A percentile compares a stretch with the other conserved stretches of the same genome.
phyloP scores from a whole-genome alignment of 2,113 vertebrate genomes.

The Xiphophorus couchianus region DNA sequence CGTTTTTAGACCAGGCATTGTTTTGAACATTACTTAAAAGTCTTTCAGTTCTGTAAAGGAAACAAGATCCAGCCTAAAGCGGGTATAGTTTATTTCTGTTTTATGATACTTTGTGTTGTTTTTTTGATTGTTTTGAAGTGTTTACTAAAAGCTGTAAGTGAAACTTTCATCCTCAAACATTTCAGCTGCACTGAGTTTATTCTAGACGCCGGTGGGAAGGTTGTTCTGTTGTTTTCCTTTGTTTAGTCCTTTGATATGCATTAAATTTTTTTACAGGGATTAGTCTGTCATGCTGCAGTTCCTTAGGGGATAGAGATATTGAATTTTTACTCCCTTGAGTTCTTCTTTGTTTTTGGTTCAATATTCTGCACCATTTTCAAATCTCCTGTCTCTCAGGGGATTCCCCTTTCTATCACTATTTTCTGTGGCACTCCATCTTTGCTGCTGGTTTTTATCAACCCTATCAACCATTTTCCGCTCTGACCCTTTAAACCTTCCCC shows the following conservation, averaged over 20 bases:
- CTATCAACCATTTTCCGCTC: slow-evolving; percentile 27
- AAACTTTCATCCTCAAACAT: slow-evolving; percentile 9
- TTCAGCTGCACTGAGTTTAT: background rate
- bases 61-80: background rate
- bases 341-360: slow-evolving; percentile 43
- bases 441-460: slow-evolving; percentile 24
- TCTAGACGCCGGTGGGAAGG: slow-evolving; percentile 3
- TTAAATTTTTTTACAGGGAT: slow-evolving; percentile 16
- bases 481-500: slow-evolving; percentile 26
- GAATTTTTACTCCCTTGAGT: slow-evolving; percentile 40
- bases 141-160: background rate
- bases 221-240: slow-evolving; percentile 12
- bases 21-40: background rate
- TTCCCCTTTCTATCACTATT: slow-evolving; percentile 6
- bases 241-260: slow-evolving; percentile 17
- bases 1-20: background rate
- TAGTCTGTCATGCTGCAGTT: slow-evolving; percentile 31
- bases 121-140: background rate
- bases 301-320: slow-evolving; percentile 39
- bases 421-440: slow-evolving; percentile 34
- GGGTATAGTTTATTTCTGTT: background rate
- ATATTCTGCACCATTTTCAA: slow-evolving; percentile 34
- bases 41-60: background rate
- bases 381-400: slow-evolving; percentile 20
- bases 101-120: background rate